A percentile compares a stretch with the other conserved stretches of the same genome.
These are phyloP conservation scores for Argyresthia goedartella DNA, from an alignment of 2,888 invertebrate genomes.

Conservation along the genomic window DNA sequence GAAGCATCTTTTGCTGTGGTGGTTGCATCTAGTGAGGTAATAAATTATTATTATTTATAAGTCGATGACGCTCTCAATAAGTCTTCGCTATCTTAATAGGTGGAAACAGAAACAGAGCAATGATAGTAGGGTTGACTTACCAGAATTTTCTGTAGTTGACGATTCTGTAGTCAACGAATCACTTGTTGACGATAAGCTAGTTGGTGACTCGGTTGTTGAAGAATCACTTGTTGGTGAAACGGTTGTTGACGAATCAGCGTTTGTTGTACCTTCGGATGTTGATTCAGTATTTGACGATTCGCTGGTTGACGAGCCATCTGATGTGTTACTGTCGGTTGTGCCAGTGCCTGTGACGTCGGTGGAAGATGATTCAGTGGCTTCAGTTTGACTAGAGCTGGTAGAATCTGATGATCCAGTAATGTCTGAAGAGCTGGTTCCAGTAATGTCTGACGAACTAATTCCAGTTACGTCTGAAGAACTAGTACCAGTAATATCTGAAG, in stretches of 20 bases:
- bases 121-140: not conserved
- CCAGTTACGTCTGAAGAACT: not conserved
- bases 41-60: no score
- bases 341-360: not conserved
- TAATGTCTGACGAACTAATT: not conserved
- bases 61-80: no score
- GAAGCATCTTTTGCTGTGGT: not conserved
- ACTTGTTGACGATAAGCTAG: not conserved
- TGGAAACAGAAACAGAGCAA: not conserved
- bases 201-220: no score
- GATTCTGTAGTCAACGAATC: not conserved
- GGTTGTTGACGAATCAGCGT: not conserved
- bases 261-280: not conserved
- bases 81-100: no score
- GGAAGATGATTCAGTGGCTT: not conserved
- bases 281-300: no score
- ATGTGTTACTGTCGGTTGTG: not conserved
- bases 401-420: not conserved
- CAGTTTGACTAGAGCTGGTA: not conserved
- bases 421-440: not conserved
- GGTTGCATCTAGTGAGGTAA: not conserved
- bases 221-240: no score
- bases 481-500: not conserved
- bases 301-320: not conserved
- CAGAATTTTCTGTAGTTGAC: not conserved